Conservation (phyloP, 2,888 invertebrate genomes). For the Petrophora chlorosata region DNA sequence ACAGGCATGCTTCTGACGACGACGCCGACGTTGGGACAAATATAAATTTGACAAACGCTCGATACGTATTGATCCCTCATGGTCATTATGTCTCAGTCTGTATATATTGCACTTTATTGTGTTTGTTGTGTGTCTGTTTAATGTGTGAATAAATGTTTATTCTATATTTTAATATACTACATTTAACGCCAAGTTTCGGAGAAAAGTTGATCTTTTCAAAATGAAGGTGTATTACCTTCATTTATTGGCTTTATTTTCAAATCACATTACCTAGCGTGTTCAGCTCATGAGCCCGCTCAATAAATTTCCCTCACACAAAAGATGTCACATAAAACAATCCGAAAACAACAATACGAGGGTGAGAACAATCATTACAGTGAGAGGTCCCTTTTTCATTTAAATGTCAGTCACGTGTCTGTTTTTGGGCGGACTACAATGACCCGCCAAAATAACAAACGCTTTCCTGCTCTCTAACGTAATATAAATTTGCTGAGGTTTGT, state of each 20-base stretch:
- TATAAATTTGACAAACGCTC: too few species aligned
- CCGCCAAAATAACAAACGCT: conserved; percentile 18
- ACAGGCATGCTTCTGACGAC: too few species aligned
- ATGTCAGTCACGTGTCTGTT: conserved; percentile 28
- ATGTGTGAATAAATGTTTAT: too few species aligned
- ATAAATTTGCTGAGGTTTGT: conserved; percentile 4
- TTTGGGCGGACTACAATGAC: conserved; percentile 26
- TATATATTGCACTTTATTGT: too few species aligned
- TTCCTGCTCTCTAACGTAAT: conserved; percentile 12
- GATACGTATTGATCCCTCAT: too few species aligned
- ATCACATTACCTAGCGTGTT: conserved; percentile 6
- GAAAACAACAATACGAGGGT: conserved; percentile 28
- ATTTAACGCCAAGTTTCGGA: too few species aligned
- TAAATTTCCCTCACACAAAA: conserved; percentile 30
- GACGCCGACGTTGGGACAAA: too few species aligned
- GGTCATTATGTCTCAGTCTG: too few species aligned
- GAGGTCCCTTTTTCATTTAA: conserved; percentile 29
- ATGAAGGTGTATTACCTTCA: too few species aligned
- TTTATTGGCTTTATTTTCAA: not conserved
- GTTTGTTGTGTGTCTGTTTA: too few species aligned
- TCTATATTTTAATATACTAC: too few species aligned
- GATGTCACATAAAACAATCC: conserved; percentile 34
- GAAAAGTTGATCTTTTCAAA: too few species aligned
- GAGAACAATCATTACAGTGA: conserved; percentile 27
- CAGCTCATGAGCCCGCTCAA: conserved; percentile 26